Percentiles rank a stretch among this genome's conserved stretches.
Conservation (phyloP, 2,113 vertebrate species). For the Catharus fuscescens region DNA sequence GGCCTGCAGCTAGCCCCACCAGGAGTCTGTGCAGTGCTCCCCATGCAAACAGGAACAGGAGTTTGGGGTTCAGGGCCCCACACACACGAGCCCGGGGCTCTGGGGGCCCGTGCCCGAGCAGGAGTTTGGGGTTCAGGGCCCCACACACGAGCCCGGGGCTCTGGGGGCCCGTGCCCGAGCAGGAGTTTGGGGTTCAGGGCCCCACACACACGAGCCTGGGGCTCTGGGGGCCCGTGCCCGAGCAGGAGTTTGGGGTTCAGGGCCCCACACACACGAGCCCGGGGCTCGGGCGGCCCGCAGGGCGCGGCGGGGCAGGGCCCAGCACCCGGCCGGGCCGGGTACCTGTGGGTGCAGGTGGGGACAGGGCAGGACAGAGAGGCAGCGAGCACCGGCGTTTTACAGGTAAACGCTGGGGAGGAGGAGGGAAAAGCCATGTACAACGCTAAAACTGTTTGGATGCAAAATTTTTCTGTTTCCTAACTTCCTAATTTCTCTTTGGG, state of each 20-base stretch:
- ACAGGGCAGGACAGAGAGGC: accelerated
- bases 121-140: no score
- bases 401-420: neutral
- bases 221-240: no score
- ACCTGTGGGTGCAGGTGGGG: neutral
- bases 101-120: no score
- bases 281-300: neutral
- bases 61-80: no score
- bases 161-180: accelerated
- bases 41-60: neutral
- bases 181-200: no score
- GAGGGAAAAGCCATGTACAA: neutral
- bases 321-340: neutral
- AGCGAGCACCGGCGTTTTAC: accelerated
- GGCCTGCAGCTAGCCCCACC: neutral
- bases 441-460: accelerated
- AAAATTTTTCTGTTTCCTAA: neutral
- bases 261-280: no score
- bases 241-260: no score
- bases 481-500: neutral
- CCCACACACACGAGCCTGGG: no score
- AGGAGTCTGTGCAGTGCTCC: accelerated
- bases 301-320: neutral
- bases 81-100: no score
- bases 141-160: neutral